Evolutionary conservation across 2,797 vertebrate species (phyloP), one percentile per base, ranked within the genome.

Genomic region (Centropyge bicolor): DNA sequence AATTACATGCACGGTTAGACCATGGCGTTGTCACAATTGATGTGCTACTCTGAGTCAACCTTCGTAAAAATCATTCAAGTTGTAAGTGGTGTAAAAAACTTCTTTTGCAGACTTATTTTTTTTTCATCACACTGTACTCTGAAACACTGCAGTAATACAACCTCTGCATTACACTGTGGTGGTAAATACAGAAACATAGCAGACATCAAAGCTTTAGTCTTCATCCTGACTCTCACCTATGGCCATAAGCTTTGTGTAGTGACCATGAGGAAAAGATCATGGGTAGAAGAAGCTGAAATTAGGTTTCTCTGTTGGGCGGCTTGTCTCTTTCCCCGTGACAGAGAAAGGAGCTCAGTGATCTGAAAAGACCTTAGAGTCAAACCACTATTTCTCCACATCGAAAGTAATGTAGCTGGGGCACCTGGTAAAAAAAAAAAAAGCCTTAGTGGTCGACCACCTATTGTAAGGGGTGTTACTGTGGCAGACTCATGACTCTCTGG

Each of bases 1-100:
- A 91, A 92, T 95, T 93, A 94, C 90, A 91, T 87, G 90, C 91
- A 38, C 62, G 66, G 84, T 70, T 92, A 87, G 88, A 88, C 85
- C 85, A 83, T 86, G 76, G 87, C 83, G 35, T 85, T 85, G 90
- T 92, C 90, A 87, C 89, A 83, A 90, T 78, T 90, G 89, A 89
- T 87, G 88, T 91, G 90, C 83, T 82, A 83, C 86, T 88, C 78
- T 19, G 46, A 88, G 82, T 78, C 86, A 88, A 86, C 86, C 84
- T 89, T 88, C 77, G 82, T 83, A 79, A 91, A 92, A 90, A 86
- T 66, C 80, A 86, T 83, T 88, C 59, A 78, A 89, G 77, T 88
- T 83, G 65, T 77, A 79, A 83, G 62, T 71, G 65, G 31, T 81
- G 85, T 86, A 74, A 80, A 85, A 75, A 78, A 71, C 46, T 75